These are phyloP conservation scores for Athalia cordata DNA, from an alignment of 2,888 invertebrate species.

Conservation along the genomic window DNA sequence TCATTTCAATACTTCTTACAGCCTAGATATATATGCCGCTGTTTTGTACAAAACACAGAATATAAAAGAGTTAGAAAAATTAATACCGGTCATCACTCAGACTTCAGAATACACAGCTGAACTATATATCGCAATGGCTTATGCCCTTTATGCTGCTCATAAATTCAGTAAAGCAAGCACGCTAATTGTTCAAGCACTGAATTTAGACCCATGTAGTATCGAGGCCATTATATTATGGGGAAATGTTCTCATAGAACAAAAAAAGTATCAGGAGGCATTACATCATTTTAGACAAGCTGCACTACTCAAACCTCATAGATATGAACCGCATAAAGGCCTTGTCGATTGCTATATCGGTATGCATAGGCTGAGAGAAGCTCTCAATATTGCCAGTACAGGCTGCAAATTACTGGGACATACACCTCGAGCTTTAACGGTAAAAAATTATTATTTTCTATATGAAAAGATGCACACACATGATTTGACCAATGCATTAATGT, in stretches of 20 bases:
- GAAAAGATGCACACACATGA: too few relatives aligned
- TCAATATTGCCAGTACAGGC: conserved; percentile 82
- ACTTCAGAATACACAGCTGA: conserved; percentile 78
- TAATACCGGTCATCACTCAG: conserved; percentile 75
- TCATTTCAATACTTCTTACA: conserved; percentile 73
- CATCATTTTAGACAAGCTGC: conserved; percentile 82
- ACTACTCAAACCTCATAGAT: conserved; percentile 78
- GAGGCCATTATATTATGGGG: conserved; percentile 86
- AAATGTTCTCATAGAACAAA: conserved; percentile 79
- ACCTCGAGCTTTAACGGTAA: conserved; percentile 84
- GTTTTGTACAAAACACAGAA: conserved; percentile 78
- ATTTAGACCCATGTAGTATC: conserved; percentile 79
- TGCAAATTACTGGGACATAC: conserved; percentile 84
- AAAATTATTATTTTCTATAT: conserved; percentile 48
- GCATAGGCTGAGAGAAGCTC: conserved; percentile 83
- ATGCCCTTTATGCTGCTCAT: conserved; percentile 79
- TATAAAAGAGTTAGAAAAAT: conserved; percentile 78
- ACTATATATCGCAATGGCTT: conserved; percentile 86
- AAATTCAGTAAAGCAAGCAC: conserved; percentile 82
- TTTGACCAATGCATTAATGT: not conserved
- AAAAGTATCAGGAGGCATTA: conserved; percentile 81
- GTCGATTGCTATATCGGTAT: conserved; percentile 84
- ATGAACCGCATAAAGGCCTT: conserved; percentile 86
- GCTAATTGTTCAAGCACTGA: conserved; percentile 84
- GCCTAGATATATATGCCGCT: conserved; percentile 81